phyloP scores from a whole-genome alignment of 1,140 invertebrate genomes.

The Coboldia fuscipes region DNA sequence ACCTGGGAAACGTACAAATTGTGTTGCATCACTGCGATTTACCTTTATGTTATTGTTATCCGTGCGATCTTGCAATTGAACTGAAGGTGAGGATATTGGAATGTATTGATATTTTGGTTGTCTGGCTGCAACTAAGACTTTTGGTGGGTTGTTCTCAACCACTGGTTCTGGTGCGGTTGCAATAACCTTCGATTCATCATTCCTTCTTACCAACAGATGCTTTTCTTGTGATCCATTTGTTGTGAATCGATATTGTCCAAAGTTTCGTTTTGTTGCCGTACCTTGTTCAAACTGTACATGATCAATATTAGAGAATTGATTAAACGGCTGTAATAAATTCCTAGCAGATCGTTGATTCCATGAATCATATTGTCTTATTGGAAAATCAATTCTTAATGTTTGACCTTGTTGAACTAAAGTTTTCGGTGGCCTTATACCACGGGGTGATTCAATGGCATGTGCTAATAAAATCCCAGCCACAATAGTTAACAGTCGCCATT shows the following conservation, averaged over 20 bases:
- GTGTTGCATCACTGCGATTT: no score
- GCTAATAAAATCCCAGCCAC: slow-evolving; percentile 9
- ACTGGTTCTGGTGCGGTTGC: background rate
- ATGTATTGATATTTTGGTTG: no score
- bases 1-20: no score
- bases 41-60: no score
- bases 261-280: slow-evolving; percentile 11
- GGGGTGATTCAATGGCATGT: slow-evolving; percentile 3
- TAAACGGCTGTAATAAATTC: slow-evolving; percentile 17
- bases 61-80: no score
- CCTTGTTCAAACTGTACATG: slow-evolving; percentile 1
- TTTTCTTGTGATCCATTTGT: slow-evolving; percentile 12
- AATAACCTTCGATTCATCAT: background rate
- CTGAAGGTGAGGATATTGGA: no score
- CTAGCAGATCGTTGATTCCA: slow-evolving; percentile 6
- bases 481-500: slow-evolving; percentile 10
- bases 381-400: background rate
- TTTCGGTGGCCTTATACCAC: background rate
- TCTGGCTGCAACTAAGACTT: background rate
- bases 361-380: slow-evolving; percentile 3
- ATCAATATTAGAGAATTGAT: slow-evolving; percentile 13
- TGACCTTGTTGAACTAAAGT: background rate
- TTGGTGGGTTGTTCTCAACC: background rate
- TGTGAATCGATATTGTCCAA: slow-evolving; percentile 12
- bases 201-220: slow-evolving; percentile 13